Conservation (phyloP, 2,113 vertebrate genomes). For the Ibidorhyncha struthersii region DNA sequence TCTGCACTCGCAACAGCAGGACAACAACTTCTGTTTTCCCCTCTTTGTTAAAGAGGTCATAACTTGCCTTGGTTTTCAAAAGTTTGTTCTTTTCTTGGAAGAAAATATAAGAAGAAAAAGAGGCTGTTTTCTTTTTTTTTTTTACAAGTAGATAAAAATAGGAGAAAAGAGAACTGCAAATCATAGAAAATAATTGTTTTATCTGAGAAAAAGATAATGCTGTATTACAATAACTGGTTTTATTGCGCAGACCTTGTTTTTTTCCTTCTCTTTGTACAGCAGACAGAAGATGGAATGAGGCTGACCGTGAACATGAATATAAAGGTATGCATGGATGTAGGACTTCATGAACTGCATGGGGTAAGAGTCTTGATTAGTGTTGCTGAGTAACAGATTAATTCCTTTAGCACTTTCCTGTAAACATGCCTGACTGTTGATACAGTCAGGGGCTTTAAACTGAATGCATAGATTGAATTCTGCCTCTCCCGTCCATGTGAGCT, state of each 20-base stretch:
- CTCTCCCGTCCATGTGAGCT: not conserved
- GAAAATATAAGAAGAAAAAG: not conserved
- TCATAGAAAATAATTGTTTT: not conserved
- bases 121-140: not conserved
- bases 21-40: conserved; percentile 30
- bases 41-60: not conserved
- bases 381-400: conserved; percentile 72
- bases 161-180: not conserved
- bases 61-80: conserved; percentile 2
- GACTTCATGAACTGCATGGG: conserved; percentile 64
- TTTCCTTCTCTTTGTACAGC: not conserved
- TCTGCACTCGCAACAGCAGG: not conserved
- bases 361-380: conserved; percentile 66
- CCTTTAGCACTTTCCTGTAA: conserved; percentile 43
- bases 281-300: conserved; percentile 5
- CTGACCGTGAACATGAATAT: conserved; percentile 25
- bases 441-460: conserved; percentile 21
- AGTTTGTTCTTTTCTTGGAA: not conserved
- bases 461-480: not conserved
- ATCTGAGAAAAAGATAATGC: not conserved
- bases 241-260: not conserved
- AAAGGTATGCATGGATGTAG: conserved; percentile 45
- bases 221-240: not conserved
- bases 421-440: conserved; percentile 3
- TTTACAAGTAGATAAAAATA: not conserved